Conservation (phyloP, 2,113 vertebrate species). For the Thomomys bottae region DNA sequence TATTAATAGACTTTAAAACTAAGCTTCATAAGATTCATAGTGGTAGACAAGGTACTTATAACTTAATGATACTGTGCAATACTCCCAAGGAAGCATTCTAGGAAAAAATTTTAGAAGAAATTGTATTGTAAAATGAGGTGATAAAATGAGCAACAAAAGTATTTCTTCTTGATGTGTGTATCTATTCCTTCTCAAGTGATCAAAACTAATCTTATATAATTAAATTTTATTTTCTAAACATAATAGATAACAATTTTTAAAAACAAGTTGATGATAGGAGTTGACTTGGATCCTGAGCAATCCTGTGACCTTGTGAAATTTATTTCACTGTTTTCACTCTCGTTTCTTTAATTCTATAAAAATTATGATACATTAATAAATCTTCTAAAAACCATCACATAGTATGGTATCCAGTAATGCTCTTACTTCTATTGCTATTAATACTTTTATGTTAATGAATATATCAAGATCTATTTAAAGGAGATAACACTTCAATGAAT, state of each 20-base stretch:
- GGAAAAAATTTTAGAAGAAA: not conserved
- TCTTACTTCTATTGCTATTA: not conserved
- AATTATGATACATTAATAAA: not conserved
- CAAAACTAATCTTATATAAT: not conserved
- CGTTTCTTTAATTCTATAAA: not conserved
- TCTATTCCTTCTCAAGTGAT: not conserved
- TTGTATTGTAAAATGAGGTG: not conserved
- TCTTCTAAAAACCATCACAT: not conserved
- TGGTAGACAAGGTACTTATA: not conserved
- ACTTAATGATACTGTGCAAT: not conserved
- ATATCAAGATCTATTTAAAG: not conserved
- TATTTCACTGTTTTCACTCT: not conserved
- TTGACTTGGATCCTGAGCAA: not conserved
- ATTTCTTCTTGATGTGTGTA: constrained; percentile 11
- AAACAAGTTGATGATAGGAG: not conserved
- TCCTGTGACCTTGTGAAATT: not conserved
- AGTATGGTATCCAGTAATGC: not conserved
- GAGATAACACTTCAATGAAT: not conserved
- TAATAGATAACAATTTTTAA: not conserved
- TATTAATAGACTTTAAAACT: not conserved
- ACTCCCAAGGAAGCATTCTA: not conserved
- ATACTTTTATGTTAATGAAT: not conserved
- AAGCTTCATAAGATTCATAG: not conserved
- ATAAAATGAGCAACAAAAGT: not conserved
- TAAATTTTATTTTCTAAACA: not conserved